Conservation (phyloP, 2,113 vertebrate genomes). For the Pao palembangensis region DNA sequence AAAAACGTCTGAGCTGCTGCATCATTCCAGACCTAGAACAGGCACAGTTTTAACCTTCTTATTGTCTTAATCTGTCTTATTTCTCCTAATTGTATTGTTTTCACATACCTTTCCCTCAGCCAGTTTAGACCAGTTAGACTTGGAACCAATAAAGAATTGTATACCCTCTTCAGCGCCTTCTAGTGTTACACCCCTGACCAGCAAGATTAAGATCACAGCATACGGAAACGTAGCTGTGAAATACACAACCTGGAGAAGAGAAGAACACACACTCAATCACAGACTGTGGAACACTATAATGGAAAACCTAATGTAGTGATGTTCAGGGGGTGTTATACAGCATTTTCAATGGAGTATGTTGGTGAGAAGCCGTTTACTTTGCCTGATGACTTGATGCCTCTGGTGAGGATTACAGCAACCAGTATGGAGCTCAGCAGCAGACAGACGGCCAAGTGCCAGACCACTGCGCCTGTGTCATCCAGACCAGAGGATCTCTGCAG, state of each 20-base stretch:
- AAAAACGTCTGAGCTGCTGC: slow-evolving; percentile 94
- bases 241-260: slow-evolving; percentile 85
- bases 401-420: slow-evolving; percentile 78
- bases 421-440: slow-evolving; percentile 85
- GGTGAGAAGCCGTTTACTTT: slow-evolving; percentile 75
- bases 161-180: slow-evolving; percentile 88
- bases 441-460: slow-evolving; percentile 93
- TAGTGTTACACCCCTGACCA: slow-evolving; percentile 87
- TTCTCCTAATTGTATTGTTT: background rate
- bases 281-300: background rate
- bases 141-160: slow-evolving; percentile 85
- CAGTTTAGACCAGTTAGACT: slow-evolving; percentile 90
- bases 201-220: slow-evolving; percentile 82
- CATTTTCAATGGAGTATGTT: too few relatives aligned
- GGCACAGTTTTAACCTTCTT: background rate
- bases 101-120: slow-evolving; percentile 81
- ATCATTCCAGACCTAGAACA: slow-evolving; percentile 89
- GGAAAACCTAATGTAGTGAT: background rate
- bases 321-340: background rate
- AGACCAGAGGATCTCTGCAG: slow-evolving; percentile 84
- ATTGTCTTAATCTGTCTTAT: background rate
- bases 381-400: slow-evolving; percentile 94
- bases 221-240: slow-evolving; percentile 94
- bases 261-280: background rate
- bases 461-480: slow-evolving; percentile 82